Evolutionary conservation across 2,797 vertebrate genomes (phyloP), one percentile per base, ranked within the genome.

Genomic region (Euthynnus affinis): DNA sequence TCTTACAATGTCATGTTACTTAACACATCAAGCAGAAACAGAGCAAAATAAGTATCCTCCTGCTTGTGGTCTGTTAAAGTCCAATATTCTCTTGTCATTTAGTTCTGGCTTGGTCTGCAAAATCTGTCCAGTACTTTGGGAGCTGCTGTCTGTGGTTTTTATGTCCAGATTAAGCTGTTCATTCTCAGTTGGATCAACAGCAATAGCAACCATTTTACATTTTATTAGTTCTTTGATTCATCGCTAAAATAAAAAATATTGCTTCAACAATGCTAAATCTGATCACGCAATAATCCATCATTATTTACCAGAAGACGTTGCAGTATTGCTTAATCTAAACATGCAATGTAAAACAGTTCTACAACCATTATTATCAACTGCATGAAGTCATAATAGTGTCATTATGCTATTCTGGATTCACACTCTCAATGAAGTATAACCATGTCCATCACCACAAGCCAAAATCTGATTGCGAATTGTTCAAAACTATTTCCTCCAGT

Each of bases 381-480:
- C 44, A 80, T 52, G 17, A 83, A 65, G 56, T 72, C 37, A 73
- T 55, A 64, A 23, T 40, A 66, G 67, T 72, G 40, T 69, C 68
- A 65, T 68, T 78, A 66, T 53, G 29, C 61, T 76, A 40, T 57
- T 71, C 9, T 49, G 58, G 42, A 78, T 48, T 85, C 78, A 83
- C 9, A 73, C 22, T 82, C 53, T 71, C 49, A 78, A 20, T 75
- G 2, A 86, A 65, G 61, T 46, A 61, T 71, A 65, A 65, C 73
- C 20, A 13, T 46, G 15, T 60, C 49, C 48, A 15, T 71, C 32
- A 44, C 40, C 4, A 22, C 27, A 52, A 52, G 83, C 85, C 88
- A 86, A 86, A 81, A 72, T 85, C 72, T 88, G 86, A 87, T 89
- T 89, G 80, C 63, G 22, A 87, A 87, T 74, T 77, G 71, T 86